These are phyloP conservation scores for Colius striatus DNA, from an alignment of 2,113 vertebrate species.

Conservation along the genomic window DNA sequence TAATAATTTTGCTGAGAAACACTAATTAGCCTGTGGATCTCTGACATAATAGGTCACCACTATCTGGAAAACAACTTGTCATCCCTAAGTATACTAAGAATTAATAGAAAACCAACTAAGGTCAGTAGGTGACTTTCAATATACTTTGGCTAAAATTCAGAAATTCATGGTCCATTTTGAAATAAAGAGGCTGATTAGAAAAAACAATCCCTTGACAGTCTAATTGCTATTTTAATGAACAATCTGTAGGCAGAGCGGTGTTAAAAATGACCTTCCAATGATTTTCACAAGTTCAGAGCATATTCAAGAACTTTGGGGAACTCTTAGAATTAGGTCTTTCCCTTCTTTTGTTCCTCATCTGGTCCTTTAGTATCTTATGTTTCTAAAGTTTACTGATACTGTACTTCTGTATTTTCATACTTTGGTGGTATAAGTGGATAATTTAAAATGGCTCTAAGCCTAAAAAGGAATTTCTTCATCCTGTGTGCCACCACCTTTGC, in stretches of 20 bases:
- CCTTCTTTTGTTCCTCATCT: neutral
- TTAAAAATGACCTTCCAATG: conserved; percentile 26
- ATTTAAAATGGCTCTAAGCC: neutral
- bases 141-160: conserved; percentile 14
- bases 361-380: neutral
- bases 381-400: neutral
- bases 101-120: conserved; percentile 1
- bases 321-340: neutral
- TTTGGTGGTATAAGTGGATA: neutral
- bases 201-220: neutral
- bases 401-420: neutral
- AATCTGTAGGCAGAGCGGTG: neutral
- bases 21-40: conserved; percentile 8
- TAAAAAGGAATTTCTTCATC: neutral
- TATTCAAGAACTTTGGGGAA: neutral
- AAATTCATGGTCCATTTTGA: conserved; percentile 34
- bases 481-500: neutral
- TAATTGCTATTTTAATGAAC: neutral
- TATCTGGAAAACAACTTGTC: conserved; percentile 10
- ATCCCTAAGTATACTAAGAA: neutral
- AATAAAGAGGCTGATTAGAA: neutral
- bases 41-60: neutral
- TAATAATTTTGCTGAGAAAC: neutral
- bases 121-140: neutral
- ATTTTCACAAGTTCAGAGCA: conserved; percentile 23